A percentile compares a stretch with the other conserved stretches of the same genome.
These are phyloP conservation scores for Lacanobia oleracea DNA, from an alignment of 2,888 invertebrate genomes.

Conservation along the genomic window DNA sequence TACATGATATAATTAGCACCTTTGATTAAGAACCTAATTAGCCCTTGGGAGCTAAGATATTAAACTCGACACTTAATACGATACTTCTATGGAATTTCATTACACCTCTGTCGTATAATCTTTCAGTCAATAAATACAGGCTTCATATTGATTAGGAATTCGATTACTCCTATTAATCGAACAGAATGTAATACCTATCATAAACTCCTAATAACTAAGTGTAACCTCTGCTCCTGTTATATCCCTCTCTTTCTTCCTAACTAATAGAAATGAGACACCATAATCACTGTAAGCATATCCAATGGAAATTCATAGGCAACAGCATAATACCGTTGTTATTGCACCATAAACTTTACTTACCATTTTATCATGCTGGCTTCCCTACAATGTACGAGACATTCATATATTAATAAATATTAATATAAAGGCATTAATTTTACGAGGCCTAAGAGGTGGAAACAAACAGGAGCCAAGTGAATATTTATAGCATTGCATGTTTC, in stretches of 20 bases:
- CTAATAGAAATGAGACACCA: slow-evolving; percentile 65
- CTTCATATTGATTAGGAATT: slow-evolving; percentile 63
- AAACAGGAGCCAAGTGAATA: slow-evolving; percentile 85
- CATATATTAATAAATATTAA: slow-evolving; percentile 89
- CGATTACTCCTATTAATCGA: slow-evolving; percentile 57
- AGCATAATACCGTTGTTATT: slow-evolving; percentile 82
- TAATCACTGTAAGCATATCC: slow-evolving; percentile 65
- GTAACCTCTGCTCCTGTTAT: slow-evolving; percentile 57
- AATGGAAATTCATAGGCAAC: slow-evolving; percentile 79
- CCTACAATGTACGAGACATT: slow-evolving; percentile 76
- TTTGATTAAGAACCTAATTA: slow-evolving; percentile 14
- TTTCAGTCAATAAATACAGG: slow-evolving; percentile 50
- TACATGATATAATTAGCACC: background rate
- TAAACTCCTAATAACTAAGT: slow-evolving; percentile 62
- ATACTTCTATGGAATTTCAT: slow-evolving; percentile 46
- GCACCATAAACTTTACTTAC: slow-evolving; percentile 86
- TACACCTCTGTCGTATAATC: slow-evolving; percentile 36
- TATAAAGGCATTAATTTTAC: slow-evolving; percentile 87
- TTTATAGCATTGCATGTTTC: slow-evolving; percentile 83
- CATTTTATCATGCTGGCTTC: slow-evolving; percentile 84
- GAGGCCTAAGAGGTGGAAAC: slow-evolving; percentile 87
- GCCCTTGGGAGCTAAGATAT: slow-evolving; percentile 10
- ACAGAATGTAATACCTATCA: slow-evolving; percentile 51
- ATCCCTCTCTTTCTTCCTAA: slow-evolving; percentile 53
- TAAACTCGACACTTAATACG: slow-evolving; percentile 24